Evolutionary conservation across 2,797 vertebrate genomes (phyloP).

Genomic region (Phoxinus dragarum): DNA sequence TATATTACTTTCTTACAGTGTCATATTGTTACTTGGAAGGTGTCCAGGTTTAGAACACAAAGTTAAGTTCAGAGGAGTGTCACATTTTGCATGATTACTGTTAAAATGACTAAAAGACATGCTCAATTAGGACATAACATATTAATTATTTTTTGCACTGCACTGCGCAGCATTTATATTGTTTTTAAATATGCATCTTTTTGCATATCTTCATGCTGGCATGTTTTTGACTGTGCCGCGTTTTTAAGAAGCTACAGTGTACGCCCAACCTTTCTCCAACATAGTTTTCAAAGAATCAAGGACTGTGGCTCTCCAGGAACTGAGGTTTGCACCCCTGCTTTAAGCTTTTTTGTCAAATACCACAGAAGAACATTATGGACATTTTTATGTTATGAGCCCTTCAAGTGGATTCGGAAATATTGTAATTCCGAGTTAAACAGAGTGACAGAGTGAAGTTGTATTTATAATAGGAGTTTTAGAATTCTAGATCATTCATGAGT

Average conservation of each 20-base stretch:
- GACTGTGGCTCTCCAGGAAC: too few species aligned
- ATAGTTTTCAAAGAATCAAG: background rate
- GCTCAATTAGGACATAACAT: background rate
- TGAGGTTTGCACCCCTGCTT: background rate
- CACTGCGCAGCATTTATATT: background rate
- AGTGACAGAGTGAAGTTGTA: background rate
- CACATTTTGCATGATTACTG: background rate
- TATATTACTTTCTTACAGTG: conserved; percentile 13
- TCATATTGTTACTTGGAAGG: background rate
- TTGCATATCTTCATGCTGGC: too few species aligned
- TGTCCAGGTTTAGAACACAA: background rate
- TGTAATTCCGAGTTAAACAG: background rate
- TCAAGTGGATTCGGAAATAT: background rate
- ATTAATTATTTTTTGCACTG: background rate
- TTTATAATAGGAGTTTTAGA: background rate
- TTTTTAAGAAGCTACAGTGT: background rate
- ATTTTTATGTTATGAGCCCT: background rate
- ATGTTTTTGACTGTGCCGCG: background rate
- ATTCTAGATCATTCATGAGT: background rate
- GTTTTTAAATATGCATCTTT: background rate
- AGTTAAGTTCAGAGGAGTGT: background rate
- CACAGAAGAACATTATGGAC: background rate
- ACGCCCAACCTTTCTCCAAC: background rate
- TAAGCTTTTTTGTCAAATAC: background rate
- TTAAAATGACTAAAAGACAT: background rate